Conservation (phyloP, 2,888 invertebrate species). For the Dynastes maya region DNA sequence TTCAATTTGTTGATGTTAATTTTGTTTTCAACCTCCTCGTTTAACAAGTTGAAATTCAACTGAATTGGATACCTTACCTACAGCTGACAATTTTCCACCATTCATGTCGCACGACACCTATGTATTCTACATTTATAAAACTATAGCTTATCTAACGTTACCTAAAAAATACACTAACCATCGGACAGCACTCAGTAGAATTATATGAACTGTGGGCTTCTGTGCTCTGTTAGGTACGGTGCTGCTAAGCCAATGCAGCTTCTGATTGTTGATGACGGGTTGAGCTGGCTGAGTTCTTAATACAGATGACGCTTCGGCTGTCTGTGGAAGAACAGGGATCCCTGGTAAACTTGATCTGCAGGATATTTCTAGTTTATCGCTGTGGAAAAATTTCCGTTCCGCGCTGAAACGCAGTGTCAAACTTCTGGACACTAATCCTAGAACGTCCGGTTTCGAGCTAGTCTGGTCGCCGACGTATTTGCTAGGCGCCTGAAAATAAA, state of each 20-base stretch:
- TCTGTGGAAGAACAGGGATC: constrained; percentile 62
- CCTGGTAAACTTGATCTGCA: constrained; percentile 66
- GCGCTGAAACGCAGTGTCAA: constrained; percentile 61
- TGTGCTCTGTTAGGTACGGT: constrained; percentile 26
- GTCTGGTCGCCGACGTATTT: constrained; percentile 62
- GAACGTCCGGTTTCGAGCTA: constrained; percentile 60
- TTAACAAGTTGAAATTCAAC: too few relatives aligned
- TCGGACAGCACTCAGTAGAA: constrained; percentile 37
- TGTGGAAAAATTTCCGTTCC: constrained; percentile 62
- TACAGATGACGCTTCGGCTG: constrained; percentile 58
- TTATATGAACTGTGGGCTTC: constrained; percentile 28
- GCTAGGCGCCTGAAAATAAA: constrained; percentile 60
- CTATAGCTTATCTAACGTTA: constrained; percentile 37
- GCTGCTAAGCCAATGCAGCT: constrained; percentile 60
- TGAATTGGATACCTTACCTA: too few relatives aligned
- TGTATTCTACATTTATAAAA: constrained; percentile 1
- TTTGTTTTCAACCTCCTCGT: too few relatives aligned
- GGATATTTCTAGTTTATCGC: constrained; percentile 62
- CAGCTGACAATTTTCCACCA: constrained; percentile 6
- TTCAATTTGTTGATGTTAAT: too few relatives aligned
- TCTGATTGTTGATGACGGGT: constrained; percentile 61
- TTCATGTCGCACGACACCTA: background rate
- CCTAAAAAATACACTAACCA: constrained; percentile 29
- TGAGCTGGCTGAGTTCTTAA: constrained; percentile 58
- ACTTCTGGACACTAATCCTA: constrained; percentile 62